Conservation (phyloP, 1,140 invertebrate species). For the Pseudomyrmex cubaensis region DNA sequence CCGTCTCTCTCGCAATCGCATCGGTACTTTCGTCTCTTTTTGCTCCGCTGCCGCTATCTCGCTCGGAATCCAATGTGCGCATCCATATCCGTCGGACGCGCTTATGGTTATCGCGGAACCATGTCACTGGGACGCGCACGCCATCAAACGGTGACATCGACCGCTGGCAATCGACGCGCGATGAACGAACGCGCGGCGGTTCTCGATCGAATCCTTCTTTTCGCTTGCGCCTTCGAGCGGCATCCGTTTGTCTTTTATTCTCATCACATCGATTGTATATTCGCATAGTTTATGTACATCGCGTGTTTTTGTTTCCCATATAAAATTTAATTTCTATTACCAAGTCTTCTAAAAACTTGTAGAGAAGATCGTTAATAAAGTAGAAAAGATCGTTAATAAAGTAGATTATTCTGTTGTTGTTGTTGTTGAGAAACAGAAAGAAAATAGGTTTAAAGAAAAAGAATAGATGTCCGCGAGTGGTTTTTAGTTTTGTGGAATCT, state of each 20-base stretch:
- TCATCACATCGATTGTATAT: neutral
- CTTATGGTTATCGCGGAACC: constrained; percentile 58
- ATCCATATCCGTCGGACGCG: constrained; percentile 9
- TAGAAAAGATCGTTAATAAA: neutral
- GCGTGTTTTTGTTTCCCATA: too few relatives aligned
- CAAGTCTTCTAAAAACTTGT: neutral
- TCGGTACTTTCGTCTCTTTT: constrained; percentile 56
- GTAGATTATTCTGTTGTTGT: too few relatives aligned
- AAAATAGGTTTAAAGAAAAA: too few relatives aligned
- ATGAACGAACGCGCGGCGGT: constrained; percentile 33
- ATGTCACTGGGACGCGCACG: neutral
- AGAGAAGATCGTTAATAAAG: neutral
- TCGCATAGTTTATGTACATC: too few relatives aligned
- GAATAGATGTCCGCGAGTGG: too few relatives aligned
- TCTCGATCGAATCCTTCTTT: constrained; percentile 59
- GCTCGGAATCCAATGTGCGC: constrained; percentile 60
- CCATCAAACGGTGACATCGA: constrained; percentile 32
- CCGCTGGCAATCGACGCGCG: neutral
- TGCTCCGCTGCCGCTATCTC: constrained; percentile 18
- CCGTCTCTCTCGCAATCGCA: constrained; percentile 36
- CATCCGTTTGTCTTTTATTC: neutral
- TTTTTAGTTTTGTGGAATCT: too few relatives aligned
- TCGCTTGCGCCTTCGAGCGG: neutral
- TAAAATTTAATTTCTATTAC: too few relatives aligned
- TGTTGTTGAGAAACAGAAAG: too few relatives aligned